Percentiles rank a stretch among this genome's conserved stretches.
Evolutionary conservation across 2,797 vertebrate genomes (phyloP).

Genomic region (Smutsia gigantea): DNA sequence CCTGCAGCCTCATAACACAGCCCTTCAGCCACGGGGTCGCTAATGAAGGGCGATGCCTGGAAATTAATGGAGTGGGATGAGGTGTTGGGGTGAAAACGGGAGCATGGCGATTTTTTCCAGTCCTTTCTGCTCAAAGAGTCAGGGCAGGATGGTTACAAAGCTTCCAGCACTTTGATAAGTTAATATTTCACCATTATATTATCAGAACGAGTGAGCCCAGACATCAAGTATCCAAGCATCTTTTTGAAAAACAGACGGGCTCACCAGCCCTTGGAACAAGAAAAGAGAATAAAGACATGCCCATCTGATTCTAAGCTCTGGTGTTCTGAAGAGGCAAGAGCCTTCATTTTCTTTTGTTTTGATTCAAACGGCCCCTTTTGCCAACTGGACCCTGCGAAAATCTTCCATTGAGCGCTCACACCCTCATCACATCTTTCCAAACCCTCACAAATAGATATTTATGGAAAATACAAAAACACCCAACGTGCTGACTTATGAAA

Average conservation of each 20-base stretch:
- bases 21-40: constrained; percentile 11
- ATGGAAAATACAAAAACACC: constrained; percentile 19
- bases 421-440: neutral
- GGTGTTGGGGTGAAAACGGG: neutral
- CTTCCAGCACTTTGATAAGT: neutral
- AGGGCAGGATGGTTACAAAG: neutral
- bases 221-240: neutral
- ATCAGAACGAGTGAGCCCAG: neutral
- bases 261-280: neutral
- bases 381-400: neutral
- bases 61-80: constrained; percentile 59
- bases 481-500: neutral
- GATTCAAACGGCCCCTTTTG: neutral
- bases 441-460: neutral
- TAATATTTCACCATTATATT: constrained; percentile 33
- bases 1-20: constrained; percentile 48
- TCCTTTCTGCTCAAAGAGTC: constrained; percentile 8
- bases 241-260: neutral
- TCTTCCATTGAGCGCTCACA: neutral
- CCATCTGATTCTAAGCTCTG: neutral
- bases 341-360: neutral
- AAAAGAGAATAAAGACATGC: neutral
- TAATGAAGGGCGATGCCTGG: constrained; percentile 47
- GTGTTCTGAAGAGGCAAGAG: neutral
- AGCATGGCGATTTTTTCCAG: neutral